These are phyloP conservation scores for Hystrix brachyura DNA, from an alignment of 2,113 vertebrate species.

Conservation along the genomic window DNA sequence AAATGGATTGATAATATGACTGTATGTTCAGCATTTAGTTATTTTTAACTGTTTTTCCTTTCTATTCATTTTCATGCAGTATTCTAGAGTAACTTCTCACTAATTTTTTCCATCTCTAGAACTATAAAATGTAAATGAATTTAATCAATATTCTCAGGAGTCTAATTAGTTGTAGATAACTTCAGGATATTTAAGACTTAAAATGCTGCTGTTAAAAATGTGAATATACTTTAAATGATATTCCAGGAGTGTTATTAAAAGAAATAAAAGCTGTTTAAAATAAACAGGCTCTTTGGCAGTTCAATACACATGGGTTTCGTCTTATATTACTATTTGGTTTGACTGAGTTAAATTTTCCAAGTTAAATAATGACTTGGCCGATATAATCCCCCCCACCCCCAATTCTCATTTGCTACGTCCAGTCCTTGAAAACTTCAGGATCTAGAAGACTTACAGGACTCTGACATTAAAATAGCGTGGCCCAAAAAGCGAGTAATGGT, in stretches of 20 bases:
- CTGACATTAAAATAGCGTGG: background rate
- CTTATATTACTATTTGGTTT: slow-evolving; percentile 68
- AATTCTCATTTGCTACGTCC: slow-evolving; percentile 35
- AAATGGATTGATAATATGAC: background rate
- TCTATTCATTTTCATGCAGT: slow-evolving; percentile 12
- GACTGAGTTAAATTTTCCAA: slow-evolving; percentile 70
- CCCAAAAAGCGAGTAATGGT: background rate
- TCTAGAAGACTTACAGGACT: slow-evolving; percentile 26
- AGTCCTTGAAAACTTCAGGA: slow-evolving; percentile 37
- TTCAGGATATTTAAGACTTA: slow-evolving; percentile 70
- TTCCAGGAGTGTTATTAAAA: slow-evolving; percentile 66
- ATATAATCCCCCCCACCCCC: slow-evolving; percentile 15
- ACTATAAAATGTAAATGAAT: slow-evolving; percentile 73
- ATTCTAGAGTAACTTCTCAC: slow-evolving; percentile 19
- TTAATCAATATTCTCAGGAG: slow-evolving; percentile 73
- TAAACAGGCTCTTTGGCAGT: slow-evolving; percentile 74
- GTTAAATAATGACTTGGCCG: slow-evolving; percentile 68
- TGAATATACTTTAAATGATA: slow-evolving; percentile 71
- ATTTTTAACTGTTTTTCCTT: slow-evolving; percentile 52
- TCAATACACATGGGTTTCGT: slow-evolving; percentile 54
- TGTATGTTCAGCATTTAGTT: background rate
- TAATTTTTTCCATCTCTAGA: background rate
- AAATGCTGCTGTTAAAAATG: slow-evolving; percentile 57
- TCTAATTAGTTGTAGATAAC: slow-evolving; percentile 77
- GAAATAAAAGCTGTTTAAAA: slow-evolving; percentile 75